A percentile compares a stretch with the other conserved stretches of the same genome.
Evolutionary conservation across 2,113 vertebrate species (phyloP).

Genomic region (Mobula hypostoma): DNA sequence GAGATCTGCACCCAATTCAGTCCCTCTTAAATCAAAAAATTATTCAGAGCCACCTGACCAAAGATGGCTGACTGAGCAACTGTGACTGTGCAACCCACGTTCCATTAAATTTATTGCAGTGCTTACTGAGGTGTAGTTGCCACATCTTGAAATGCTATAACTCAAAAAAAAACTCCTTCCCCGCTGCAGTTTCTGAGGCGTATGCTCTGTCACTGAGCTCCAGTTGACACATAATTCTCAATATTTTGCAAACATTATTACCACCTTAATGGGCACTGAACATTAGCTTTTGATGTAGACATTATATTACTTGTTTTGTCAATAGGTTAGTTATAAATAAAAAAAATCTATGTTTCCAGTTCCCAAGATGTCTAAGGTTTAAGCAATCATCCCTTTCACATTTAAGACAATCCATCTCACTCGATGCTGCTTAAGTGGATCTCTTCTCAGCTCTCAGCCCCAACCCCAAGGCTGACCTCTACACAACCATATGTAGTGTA

Average conservation of each 20-base stretch:
- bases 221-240: background rate
- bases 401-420: background rate
- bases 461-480: background rate
- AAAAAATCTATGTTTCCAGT: background rate
- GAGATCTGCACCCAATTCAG: background rate
- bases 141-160: background rate
- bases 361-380: background rate
- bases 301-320: background rate
- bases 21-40: constrained; percentile 33
- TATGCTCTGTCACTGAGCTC: too few species aligned
- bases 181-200: background rate
- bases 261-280: background rate
- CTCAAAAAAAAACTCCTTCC: background rate
- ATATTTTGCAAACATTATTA: background rate
- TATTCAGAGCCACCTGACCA: constrained; percentile 30
- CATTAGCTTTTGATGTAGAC: background rate
- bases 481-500: background rate
- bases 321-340: background rate
- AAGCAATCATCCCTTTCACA: background rate
- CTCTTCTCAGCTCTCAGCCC: background rate
- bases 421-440: background rate
- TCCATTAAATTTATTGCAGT: background rate
- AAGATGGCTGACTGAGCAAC: constrained; percentile 31
- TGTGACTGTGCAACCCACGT: background rate
- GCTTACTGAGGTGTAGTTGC: background rate